Evolutionary conservation across 2,113 vertebrate species (phyloP).

Genomic region (Salvelinus sp.): DNA sequence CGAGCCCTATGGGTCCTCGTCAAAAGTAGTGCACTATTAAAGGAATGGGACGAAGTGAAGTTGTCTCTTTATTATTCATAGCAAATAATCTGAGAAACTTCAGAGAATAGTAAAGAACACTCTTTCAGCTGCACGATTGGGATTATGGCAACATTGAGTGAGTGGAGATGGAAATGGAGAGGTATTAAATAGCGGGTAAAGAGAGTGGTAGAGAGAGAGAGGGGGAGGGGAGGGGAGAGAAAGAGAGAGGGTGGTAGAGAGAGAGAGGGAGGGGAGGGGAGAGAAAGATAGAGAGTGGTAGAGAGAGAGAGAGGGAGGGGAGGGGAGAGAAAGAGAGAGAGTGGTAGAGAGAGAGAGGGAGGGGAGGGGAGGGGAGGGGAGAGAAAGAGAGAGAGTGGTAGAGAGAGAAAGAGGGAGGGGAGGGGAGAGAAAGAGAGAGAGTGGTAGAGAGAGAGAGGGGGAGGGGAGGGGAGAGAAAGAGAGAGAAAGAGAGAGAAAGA

Average conservation of each 20-base stretch:
- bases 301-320: neutral
- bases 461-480: too few species aligned
- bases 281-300: neutral
- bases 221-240: neutral
- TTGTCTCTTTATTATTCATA: neutral
- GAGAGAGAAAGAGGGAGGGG: neutral
- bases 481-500: neutral
- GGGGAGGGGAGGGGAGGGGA: neutral
- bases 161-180: neutral
- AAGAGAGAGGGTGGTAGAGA: neutral
- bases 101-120: neutral
- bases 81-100: slow-evolving; percentile 4
- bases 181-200: neutral
- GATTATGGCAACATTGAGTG: neutral
- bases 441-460: neutral
- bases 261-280: too few species aligned
- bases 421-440: neutral
- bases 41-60: too few species aligned
- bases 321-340: neutral
- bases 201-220: neutral
- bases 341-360: neutral
- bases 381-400: neutral
- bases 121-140: too few species aligned
- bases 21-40: too few species aligned
- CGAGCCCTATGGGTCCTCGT: too few species aligned